Evolutionary conservation across 2,797 vertebrate species (phyloP), one percentile per base, ranked within the genome.

Genomic region (Bradypodion pumilum): DNA sequence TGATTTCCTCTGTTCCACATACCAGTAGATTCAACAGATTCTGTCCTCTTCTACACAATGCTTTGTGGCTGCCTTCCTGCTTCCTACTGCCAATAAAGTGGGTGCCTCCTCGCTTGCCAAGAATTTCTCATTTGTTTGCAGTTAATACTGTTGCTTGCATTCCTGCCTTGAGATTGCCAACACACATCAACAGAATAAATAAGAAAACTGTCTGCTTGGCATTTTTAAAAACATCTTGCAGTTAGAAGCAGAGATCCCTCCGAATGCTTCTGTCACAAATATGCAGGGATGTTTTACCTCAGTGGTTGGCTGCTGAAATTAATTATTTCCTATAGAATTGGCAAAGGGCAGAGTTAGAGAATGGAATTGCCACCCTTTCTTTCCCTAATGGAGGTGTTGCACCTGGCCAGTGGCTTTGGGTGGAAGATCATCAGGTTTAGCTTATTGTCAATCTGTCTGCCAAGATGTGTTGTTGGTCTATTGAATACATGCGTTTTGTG

Each of bases 61-160:
- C 32, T 74, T 29, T 0, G 0, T 32, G 9, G 60, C 74, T 83
- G 80, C 74, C 69, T 73, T 15, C 16, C 63, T 16, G 12, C 76
- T 69, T 9, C 16, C 70, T 12, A 9, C 86, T 82, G 81, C 86
- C 90, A 85, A 89, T 86, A 91, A 82, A 70, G 32, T 16, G 74
- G 86, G 59, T 80, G 80, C 74, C 76, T 8, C 90, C 92, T 87
- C 83, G 87, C 78, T 70, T 79, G 74, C 89, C 74, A 94, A 89
- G 91, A 92, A 93, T 89, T 92, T 91, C 86, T 84, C 49, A 0
- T 79, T 68, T 86, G 90, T 91, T 90, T 91, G 91, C 81, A 91
- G 80, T 87, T n/a, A 91, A 78, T 0, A 63, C 88, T 70, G 84
- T 62, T 65, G 59, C 80, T 81, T 0, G 12, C 90, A 89, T 92